Evolutionary conservation across 2,888 invertebrate genomes (phyloP), one percentile per base, ranked within the genome.

Genomic region (Leistus spinibarbis): DNA sequence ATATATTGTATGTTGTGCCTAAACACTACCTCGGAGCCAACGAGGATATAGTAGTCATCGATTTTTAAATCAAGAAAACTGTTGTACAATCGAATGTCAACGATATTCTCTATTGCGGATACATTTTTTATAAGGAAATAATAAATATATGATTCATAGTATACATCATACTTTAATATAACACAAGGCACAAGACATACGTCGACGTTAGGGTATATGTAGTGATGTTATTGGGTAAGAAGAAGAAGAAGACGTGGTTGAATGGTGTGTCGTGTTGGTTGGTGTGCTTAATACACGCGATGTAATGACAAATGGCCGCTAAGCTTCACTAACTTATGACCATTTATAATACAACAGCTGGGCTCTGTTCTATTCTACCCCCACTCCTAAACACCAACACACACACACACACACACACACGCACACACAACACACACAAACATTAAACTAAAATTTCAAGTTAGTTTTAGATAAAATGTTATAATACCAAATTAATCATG

Each of bases 281-380:
- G 10, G 40, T 40, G 40, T 40, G 40, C 7, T 40, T 40, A 40
- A 40, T 40, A 40, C 60, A 60, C 60, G 60, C 19, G 60, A 60
- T 60, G n/a, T 60, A 60, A 60, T 60, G 60, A 60, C 60, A 60
- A 60, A 60, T 60, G 60, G 60, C 19, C 60, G 60, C 19, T 20
- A 60, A 60, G 60, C 60, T 60, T 60, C 60, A 22, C 60, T 60
- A 60, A 60, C 60, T 60, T 60, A 60, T 60, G 60, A 60, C 60
- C 60, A 60, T 60, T 60, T 60, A 60, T 60, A 60, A 60, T 60
- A 60, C 60, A 60, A 22, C 60, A 60, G 60, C 60, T 60, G 54
- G n/a, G 40, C 40, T 40, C 40, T 40, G 7, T 13, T 7, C 13
- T 40, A 40, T 40, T 40, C 40, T 40, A 40, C 13, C 7, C 13